Evolutionary conservation across 1,140 invertebrate genomes (phyloP).

Genomic region (Diabrotica undecimpunctata): DNA sequence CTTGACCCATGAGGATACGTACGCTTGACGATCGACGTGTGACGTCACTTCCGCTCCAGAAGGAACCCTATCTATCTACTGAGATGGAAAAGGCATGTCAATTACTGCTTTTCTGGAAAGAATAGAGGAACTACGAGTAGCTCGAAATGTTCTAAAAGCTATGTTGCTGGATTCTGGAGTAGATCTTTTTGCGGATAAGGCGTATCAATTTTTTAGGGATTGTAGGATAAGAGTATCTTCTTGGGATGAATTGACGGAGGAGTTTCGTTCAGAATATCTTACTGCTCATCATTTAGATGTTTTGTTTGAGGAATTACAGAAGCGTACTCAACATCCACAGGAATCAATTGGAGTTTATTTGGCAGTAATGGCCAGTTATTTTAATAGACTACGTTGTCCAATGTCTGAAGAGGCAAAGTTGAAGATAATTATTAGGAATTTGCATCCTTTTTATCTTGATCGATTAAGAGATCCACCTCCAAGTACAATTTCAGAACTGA

Average conservation of each 20-base stretch:
- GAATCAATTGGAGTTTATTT: conserved; percentile 40
- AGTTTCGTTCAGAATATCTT: not conserved
- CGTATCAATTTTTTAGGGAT: no score
- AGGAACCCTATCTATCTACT: no score
- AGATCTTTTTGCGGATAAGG: not conserved
- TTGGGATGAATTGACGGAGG: not conserved
- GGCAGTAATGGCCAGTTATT: conserved; percentile 30
- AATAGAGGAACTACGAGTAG: not conserved
- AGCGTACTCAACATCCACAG: not conserved
- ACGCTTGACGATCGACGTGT: no score
- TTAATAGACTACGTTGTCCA: conserved; percentile 30
- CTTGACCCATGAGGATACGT: no score
- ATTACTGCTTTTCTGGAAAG: conserved; percentile 4
- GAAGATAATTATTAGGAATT: conserved; percentile 1
- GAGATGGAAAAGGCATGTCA: conserved; percentile 1
- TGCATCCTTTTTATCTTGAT: no score
- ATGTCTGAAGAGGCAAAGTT: conserved; percentile 7
- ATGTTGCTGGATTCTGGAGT: not conserved
- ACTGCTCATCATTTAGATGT: conserved; percentile 33
- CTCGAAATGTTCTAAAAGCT: not conserved
- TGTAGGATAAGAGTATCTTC: not conserved
- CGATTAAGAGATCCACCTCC: no score
- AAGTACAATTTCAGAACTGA: no score
- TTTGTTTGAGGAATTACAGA: conserved; percentile 35
- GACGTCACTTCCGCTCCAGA: no score